A percentile compares a stretch with the other conserved stretches of the same genome.
Conservation (phyloP, 2,113 vertebrate species). For the Phrynocephalus versicolor region DNA sequence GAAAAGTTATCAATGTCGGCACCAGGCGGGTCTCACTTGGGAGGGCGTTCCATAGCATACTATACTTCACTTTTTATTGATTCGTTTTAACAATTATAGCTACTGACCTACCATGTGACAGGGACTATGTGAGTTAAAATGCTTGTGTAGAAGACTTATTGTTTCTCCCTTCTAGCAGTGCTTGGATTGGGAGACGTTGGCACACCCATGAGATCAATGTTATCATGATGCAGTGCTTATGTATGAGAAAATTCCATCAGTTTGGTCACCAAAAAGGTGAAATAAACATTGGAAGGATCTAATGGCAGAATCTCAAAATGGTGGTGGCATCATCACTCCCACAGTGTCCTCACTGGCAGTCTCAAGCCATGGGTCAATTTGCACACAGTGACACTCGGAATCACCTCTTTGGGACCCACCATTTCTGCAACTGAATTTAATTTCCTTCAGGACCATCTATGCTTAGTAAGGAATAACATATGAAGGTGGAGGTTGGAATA, state of each 20-base stretch:
- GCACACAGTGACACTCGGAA: slow-evolving; percentile 37
- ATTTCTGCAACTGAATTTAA: slow-evolving; percentile 50
- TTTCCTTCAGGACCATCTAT: slow-evolving; percentile 8
- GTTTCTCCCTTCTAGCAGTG: neutral
- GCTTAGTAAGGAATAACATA: slow-evolving; percentile 23
- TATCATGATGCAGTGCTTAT: slow-evolving; percentile 34
- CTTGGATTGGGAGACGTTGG: slow-evolving; percentile 3
- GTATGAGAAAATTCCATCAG: slow-evolving; percentile 42
- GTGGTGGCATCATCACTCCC: neutral
- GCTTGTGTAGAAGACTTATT: slow-evolving; percentile 11
- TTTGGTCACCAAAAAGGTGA: slow-evolving; percentile 17
- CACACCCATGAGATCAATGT: slow-evolving; percentile 38
- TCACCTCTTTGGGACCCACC: slow-evolving; percentile 14
- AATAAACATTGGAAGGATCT: slow-evolving; percentile 41
- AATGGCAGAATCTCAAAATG: slow-evolving; percentile 25
- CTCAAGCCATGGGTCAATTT: slow-evolving; percentile 40
- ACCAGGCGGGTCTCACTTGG: no score
- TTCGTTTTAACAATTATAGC: neutral
- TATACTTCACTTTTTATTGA: neutral
- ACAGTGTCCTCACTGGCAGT: neutral
- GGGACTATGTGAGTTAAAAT: slow-evolving; percentile 39
- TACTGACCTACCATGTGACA: neutral
- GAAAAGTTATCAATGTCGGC: no score
- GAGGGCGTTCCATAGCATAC: no score
- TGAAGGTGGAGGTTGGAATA: slow-evolving; percentile 35